Conservation (phyloP, 2,113 vertebrate species). For the Vimba vimba region DNA sequence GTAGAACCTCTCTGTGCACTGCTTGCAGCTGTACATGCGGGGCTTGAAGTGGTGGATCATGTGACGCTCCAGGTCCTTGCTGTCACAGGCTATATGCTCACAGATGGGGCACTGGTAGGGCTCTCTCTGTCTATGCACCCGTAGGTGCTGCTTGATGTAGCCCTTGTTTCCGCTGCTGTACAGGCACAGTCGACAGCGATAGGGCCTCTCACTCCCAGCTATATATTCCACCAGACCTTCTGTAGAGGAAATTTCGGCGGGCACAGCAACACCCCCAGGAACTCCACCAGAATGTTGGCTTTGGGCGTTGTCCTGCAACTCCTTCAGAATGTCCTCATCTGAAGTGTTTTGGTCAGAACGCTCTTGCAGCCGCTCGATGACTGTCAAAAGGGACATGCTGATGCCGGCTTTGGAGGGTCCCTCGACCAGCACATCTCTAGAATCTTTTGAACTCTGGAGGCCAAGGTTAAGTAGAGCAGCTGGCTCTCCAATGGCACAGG, state of each 20-base stretch:
- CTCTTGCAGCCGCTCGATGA: conserved; percentile 93
- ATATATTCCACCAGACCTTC: conserved; percentile 87
- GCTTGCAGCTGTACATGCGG: conserved; percentile 89
- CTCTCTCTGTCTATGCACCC: conserved; percentile 90
- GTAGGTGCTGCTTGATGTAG: conserved; percentile 95
- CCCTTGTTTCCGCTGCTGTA: conserved; percentile 95
- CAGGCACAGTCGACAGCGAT: conserved; percentile 91
- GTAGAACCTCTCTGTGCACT: conserved; percentile 87
- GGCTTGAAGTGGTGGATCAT: conserved; percentile 97
- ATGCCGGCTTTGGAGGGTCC: conserved; percentile 90
- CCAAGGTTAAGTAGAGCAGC: conserved; percentile 73
- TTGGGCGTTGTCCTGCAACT: conserved; percentile 92
- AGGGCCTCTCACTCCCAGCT: conserved; percentile 83
- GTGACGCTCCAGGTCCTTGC: conserved; percentile 90
- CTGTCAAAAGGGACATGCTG: conserved; percentile 92
- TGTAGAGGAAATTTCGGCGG: background rate
- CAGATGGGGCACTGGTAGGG: conserved; percentile 98
- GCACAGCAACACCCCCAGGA: background rate
- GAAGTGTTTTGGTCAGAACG: conserved; percentile 95
- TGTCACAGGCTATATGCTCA: conserved; percentile 88
- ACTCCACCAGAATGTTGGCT: conserved; percentile 72
- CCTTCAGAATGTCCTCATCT: conserved; percentile 94
- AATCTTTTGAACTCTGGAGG: conserved; percentile 66
- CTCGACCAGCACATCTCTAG: conserved; percentile 75
- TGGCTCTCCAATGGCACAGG: background rate